Conservation (phyloP, 2,888 invertebrate genomes). For the Dione vanillae region DNA sequence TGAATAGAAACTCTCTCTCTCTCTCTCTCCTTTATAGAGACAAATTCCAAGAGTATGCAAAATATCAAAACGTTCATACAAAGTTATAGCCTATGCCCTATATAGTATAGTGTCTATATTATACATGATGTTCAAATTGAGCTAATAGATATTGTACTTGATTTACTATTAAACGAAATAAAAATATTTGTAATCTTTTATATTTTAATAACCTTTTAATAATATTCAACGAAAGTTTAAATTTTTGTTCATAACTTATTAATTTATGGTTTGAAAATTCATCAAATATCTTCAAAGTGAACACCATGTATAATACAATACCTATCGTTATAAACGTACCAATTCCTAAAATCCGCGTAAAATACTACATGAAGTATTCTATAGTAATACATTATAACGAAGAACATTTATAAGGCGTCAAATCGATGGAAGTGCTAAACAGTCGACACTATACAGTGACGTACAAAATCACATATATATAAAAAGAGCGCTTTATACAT, state of each 20-base stretch:
- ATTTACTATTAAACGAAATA: too few relatives aligned
- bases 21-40: not conserved
- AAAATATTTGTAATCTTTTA: too few relatives aligned
- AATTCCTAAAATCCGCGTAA: conserved; percentile 6
- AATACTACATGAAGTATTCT: conserved; percentile 10
- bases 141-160: not conserved
- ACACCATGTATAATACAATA: not conserved
- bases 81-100: not conserved
- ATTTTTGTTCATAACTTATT: too few relatives aligned
- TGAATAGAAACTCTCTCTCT: too few relatives aligned
- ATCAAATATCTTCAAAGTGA: not conserved
- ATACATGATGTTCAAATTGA: conserved; percentile 4
- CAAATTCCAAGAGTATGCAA: conserved; percentile 7
- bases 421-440: conserved; percentile 12
- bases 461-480: not conserved
- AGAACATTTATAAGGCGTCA: conserved; percentile 13
- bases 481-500: not conserved
- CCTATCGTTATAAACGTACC: conserved; percentile 1
- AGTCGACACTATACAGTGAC: not conserved
- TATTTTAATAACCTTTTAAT: too few relatives aligned
- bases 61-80: conserved; percentile 6
- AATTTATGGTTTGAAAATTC: not conserved
- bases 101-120: conserved; percentile 13
- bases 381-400: conserved; percentile 17
- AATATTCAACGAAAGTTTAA: too few relatives aligned